A percentile compares a stretch with the other conserved stretches of the same genome.
Conservation (phyloP, 2,888 invertebrate genomes). For the Ectemnius continuus region DNA sequence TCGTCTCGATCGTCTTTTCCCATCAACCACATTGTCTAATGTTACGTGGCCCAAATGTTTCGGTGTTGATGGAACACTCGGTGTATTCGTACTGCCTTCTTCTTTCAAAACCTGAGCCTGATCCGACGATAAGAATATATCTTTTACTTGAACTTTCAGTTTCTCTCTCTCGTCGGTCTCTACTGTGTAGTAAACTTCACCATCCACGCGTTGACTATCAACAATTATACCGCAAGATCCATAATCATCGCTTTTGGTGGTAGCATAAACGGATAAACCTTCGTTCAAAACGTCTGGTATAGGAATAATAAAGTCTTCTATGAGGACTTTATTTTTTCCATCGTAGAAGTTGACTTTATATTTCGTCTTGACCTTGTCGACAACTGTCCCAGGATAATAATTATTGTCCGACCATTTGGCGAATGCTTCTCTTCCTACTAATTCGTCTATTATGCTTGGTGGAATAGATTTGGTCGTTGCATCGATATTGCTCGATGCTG, state of each 20-base stretch:
- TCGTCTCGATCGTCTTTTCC: conserved; percentile 66
- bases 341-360: conserved; percentile 84
- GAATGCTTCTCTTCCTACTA: conserved; percentile 78
- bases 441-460: conserved; percentile 46
- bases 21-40: conserved; percentile 70
- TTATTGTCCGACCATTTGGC: conserved; percentile 85
- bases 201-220: conserved; percentile 49
- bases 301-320: conserved; percentile 82
- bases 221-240: conserved; percentile 69
- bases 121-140: conserved; percentile 70
- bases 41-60: conserved; percentile 65
- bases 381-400: conserved; percentile 83
- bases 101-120: conserved; percentile 71
- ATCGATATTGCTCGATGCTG: neutral
- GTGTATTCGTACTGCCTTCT: conserved; percentile 44
- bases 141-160: conserved; percentile 63
- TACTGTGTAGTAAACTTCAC: conserved; percentile 62
- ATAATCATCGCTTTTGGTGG: conserved; percentile 61
- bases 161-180: conserved; percentile 69
- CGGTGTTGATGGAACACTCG: conserved; percentile 65
- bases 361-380: conserved; percentile 81
- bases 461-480: conserved; percentile 9
- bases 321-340: conserved; percentile 81
- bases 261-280: conserved; percentile 70
- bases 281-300: conserved; percentile 60